Evolutionary conservation across 2,888 invertebrate species (phyloP), one percentile per base, ranked within the genome.

Genomic region (Ophonus ardosiacus): DNA sequence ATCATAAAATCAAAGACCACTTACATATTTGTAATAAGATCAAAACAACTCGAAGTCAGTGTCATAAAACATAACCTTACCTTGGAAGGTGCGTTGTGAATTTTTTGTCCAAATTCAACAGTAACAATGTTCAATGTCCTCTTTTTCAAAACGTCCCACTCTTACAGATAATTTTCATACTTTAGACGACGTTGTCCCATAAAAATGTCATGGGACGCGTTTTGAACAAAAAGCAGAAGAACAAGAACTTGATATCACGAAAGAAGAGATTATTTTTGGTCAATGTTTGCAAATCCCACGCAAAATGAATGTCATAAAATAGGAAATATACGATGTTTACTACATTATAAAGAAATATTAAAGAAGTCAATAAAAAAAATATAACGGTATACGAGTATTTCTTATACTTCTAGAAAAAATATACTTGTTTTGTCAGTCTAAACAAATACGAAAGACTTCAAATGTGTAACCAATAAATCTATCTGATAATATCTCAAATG

Each of bases 161-260:
- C 61, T 59, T 43, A 74, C 40, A 40, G 24, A 78, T 79, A 38
- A 79, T 79, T 51, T 79, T 38, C 61, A 38, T 61, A 79, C n/a
- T 79, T 79, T 61, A 79, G 61, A 79, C 51, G 15, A 18, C 40
- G 15, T 57, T 57, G 61, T 38, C 79, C 59, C 31, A 59, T 79
- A 79, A 79, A 79, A 79, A 79, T 79, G 79, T 79, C 79, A 59
- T 13, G 38, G 38, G 31, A 79, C 38, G 61, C 15, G 61, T 38
- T 18, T 61, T 6, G 38, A 79, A 17, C n/a, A 79, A 61, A 40
- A 6, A 61, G 40, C 15, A 59, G 24, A 78, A 56, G 78, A 40
- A 74, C 43, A 43, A 74, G 40, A 74, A 40, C 56, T 31, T 31
- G 78, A 78, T 78, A 78, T n/a, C 59, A 15, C 24, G 7, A 8